These are phyloP conservation scores for Thaumatotibia leucotreta DNA, from an alignment of 1,140 invertebrate species.

Conservation along the genomic window DNA sequence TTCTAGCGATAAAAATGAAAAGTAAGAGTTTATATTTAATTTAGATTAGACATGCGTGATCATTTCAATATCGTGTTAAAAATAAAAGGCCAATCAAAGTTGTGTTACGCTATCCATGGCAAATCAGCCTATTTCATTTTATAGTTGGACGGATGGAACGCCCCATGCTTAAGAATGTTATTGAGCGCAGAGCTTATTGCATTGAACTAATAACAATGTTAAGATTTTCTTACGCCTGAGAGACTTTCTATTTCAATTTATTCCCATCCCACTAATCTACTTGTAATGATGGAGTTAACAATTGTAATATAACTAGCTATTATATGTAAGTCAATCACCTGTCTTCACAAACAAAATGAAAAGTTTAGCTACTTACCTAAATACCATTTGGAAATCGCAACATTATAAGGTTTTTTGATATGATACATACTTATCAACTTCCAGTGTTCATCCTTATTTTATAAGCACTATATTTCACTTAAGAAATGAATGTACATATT, in stretches of 20 bases:
- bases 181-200: neutral
- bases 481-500: no score
- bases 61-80: slow-evolving; percentile 1
- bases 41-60: slow-evolving; percentile 7
- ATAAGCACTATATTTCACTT: no score
- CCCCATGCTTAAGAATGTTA: neutral
- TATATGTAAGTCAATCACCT: slow-evolving; percentile 8
- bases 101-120: neutral
- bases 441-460: no score
- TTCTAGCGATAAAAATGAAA: neutral
- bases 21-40: slow-evolving; percentile 6
- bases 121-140: neutral
- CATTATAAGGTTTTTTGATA: no score
- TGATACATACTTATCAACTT: no score
- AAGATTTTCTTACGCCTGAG: slow-evolving; percentile 9
- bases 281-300: slow-evolving; percentile 29
- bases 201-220: slow-evolving; percentile 9
- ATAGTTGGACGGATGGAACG: neutral
- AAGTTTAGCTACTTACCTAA: slow-evolving; percentile 5
- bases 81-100: neutral
- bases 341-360: slow-evolving; percentile 18
- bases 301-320: neutral
- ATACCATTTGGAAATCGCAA: neutral
- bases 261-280: slow-evolving; percentile 22
- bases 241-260: slow-evolving; percentile 12